Conservation (phyloP, 2,113 vertebrate species). For the Leptobrachium ailaonicum region DNA sequence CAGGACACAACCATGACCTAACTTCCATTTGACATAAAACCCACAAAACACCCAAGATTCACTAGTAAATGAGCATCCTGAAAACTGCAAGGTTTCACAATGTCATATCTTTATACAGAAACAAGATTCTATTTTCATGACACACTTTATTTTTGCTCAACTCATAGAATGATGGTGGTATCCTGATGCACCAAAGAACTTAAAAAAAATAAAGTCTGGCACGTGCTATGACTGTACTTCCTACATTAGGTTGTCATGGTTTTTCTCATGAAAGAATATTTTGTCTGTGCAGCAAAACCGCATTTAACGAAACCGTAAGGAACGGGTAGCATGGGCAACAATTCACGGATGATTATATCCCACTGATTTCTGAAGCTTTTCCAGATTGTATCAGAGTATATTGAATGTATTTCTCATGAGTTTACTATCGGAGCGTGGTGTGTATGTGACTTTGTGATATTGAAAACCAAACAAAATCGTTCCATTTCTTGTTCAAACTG, state of each 20-base stretch:
- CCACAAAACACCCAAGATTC: too few relatives aligned
- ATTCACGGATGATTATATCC: not conserved
- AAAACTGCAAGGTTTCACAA: too few relatives aligned
- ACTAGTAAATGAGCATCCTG: too few relatives aligned
- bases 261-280: slow-evolving; percentile 14
- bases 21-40: too few relatives aligned
- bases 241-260: slow-evolving; percentile 8
- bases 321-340: not conserved
- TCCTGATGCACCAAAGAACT: too few relatives aligned
- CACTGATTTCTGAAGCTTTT: not conserved
- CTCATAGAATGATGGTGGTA: too few relatives aligned
- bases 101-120: too few relatives aligned
- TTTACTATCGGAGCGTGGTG: not conserved
- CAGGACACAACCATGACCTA: too few relatives aligned
- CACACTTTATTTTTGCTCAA: too few relatives aligned
- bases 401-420: not conserved
- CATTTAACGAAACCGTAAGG: not conserved
- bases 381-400: not conserved
- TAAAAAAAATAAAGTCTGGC: not conserved
- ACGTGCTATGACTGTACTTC: not conserved
- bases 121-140: too few relatives aligned
- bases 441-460: slow-evolving; percentile 17
- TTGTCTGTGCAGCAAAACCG: slow-evolving; percentile 16
- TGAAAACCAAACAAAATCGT: slow-evolving; percentile 35
- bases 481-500: slow-evolving; percentile 28